Evolutionary conservation across 1,140 invertebrate species (phyloP).

Genomic region (fruit fly (Drosophila melanogaster)): Release_6_plus_ISO1_MT NT_033779.5:9822501-9823000

Average conservation of each 20-base stretch:
- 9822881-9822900: conserved; percentile 63
- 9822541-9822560: conserved; percentile 37
- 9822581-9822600: conserved; percentile 39
- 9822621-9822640: conserved; percentile 20
- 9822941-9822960: conserved; percentile 43
- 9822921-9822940: conserved; percentile 44
- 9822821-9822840: not conserved
- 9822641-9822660: conserved; percentile 37
- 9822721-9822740: conserved; percentile 58
- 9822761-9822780: conserved; percentile 69
- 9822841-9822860: conserved; percentile 23
- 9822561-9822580: conserved; percentile 14
- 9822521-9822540: conserved; percentile 27
- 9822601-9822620: conserved; percentile 29
- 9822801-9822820: conserved; percentile 17
- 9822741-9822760: conserved; percentile 36
- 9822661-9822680: conserved; percentile 41
- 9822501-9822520: not conserved
- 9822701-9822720: conserved; percentile 36
- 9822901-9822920: conserved; percentile 67
- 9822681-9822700: conserved; percentile 48
- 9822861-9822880: conserved; percentile 64
- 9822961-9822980: conserved; percentile 21
- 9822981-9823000: not conserved
- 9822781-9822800: conserved; percentile 63